These are phyloP conservation scores for Antheraea assamensis DNA, from an alignment of 2,888 invertebrate genomes.

Conservation along the genomic window DNA sequence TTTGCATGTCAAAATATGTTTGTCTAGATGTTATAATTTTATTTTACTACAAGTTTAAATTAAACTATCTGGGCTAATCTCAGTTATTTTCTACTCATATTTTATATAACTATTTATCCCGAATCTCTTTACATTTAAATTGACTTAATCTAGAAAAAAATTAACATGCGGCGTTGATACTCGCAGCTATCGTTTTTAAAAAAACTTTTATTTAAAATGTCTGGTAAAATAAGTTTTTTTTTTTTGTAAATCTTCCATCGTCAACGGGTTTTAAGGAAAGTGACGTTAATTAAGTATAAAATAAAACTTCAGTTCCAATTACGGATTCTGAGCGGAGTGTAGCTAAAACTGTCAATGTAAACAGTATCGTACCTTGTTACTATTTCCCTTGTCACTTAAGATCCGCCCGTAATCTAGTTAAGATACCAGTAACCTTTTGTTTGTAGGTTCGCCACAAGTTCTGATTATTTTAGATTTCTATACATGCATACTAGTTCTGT, in stretches of 20 bases:
- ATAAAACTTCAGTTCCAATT: conserved; percentile 33
- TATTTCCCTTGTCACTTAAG: conserved; percentile 37
- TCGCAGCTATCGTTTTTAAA: not conserved
- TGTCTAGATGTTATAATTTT: not conserved
- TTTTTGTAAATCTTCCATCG: not conserved
- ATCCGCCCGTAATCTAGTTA: conserved; percentile 30
- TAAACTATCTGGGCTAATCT: no score
- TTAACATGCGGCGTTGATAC: not conserved
- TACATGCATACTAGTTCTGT: not conserved
- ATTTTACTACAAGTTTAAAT: not conserved
- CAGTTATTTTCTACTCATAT: not conserved
- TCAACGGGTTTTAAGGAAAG: not conserved
- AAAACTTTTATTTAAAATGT: not conserved
- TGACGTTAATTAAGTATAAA: conserved; percentile 23
- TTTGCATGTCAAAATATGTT: no score
- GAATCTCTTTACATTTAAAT: not conserved
- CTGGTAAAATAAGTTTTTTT: not conserved
- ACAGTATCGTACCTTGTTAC: conserved; percentile 30
- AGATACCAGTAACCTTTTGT: conserved; percentile 28
- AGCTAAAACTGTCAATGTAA: conserved; percentile 30
- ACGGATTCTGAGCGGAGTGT: conserved; percentile 33
- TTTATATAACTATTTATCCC: not conserved
- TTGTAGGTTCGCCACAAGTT: conserved; percentile 21
- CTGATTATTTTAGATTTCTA: not conserved
- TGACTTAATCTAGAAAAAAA: not conserved